A percentile compares a stretch with the other conserved stretches of the same genome.
Conservation (phyloP, 2,797 vertebrate genomes). For the Adelosebastes latens region DNA sequence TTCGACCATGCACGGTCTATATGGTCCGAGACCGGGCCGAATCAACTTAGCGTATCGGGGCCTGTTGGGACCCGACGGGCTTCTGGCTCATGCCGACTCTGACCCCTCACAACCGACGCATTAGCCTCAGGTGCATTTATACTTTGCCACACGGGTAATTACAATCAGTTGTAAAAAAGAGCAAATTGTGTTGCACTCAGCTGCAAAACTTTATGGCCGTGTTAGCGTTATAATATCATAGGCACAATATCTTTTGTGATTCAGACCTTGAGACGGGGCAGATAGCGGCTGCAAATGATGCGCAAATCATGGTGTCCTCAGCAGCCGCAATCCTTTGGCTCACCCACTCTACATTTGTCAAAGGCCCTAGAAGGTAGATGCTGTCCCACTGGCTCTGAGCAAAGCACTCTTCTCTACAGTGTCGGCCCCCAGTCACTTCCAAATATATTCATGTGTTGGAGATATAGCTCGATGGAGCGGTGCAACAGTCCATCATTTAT, state of each 20-base stretch:
- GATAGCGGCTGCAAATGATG: not conserved
- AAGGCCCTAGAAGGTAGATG: constrained; percentile 36
- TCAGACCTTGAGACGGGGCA: not conserved
- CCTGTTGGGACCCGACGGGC: not conserved
- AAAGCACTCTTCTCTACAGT: constrained; percentile 23
- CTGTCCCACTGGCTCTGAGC: constrained; percentile 31
- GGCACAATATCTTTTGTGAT: not conserved
- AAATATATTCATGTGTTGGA: constrained; percentile 50
- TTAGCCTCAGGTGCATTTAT: not conserved
- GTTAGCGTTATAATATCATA: not conserved
- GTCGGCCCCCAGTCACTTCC: constrained; percentile 30
- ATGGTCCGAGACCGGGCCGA: too few relatives aligned
- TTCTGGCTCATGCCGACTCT: not conserved
- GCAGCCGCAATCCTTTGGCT: constrained; percentile 24
- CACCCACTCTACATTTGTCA: constrained; percentile 33
- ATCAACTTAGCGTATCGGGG: not conserved
- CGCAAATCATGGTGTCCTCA: not conserved
- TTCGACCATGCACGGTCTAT: rapidly evolving
- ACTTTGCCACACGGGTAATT: not conserved
- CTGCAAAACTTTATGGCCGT: not conserved
- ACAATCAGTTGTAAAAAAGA: not conserved
- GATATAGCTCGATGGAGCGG: constrained; percentile 13
- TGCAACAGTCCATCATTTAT: constrained; percentile 22
- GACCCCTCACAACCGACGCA: not conserved
- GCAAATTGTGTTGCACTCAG: not conserved